Percentiles rank a stretch among this genome's conserved stretches.
These are phyloP conservation scores for Tetanocera ferruginea DNA, from an alignment of 2,888 invertebrate species.

Conservation along the genomic window DNA sequence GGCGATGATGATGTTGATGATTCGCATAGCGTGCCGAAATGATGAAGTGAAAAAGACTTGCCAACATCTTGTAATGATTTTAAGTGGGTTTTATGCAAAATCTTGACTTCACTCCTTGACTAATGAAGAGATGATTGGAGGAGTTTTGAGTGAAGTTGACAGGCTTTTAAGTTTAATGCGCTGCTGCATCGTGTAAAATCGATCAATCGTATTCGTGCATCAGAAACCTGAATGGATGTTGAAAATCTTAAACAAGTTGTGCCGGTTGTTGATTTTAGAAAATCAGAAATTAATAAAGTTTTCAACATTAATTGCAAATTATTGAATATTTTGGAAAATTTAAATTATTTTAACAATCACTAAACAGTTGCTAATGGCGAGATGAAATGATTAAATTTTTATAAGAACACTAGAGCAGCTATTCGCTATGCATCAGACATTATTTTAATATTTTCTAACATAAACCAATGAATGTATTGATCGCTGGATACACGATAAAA, in stretches of 20 bases:
- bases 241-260: neutral
- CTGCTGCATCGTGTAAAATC: neutral
- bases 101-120: neutral
- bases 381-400: too few relatives aligned
- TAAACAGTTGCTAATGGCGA: too few relatives aligned
- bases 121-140: constrained; percentile 30
- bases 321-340: too few relatives aligned
- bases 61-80: constrained; percentile 27
- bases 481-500: too few relatives aligned
- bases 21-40: neutral
- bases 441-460: too few relatives aligned
- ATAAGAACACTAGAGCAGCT: too few relatives aligned
- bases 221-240: neutral
- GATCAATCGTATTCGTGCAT: neutral
- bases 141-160: constrained; percentile 29
- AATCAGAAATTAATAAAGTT: neutral
- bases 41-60: constrained; percentile 29
- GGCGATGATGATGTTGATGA: neutral
- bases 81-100: constrained; percentile 26
- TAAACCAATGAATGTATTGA: too few relatives aligned
- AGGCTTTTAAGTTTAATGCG: constrained; percentile 27
- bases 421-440: too few relatives aligned
- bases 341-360: too few relatives aligned
- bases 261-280: too few relatives aligned
- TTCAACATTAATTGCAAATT: too few relatives aligned